Base-by-base conservation (phyloP, 1,140 invertebrate species). In the Bombus haemorrhoidalis region DNA sequence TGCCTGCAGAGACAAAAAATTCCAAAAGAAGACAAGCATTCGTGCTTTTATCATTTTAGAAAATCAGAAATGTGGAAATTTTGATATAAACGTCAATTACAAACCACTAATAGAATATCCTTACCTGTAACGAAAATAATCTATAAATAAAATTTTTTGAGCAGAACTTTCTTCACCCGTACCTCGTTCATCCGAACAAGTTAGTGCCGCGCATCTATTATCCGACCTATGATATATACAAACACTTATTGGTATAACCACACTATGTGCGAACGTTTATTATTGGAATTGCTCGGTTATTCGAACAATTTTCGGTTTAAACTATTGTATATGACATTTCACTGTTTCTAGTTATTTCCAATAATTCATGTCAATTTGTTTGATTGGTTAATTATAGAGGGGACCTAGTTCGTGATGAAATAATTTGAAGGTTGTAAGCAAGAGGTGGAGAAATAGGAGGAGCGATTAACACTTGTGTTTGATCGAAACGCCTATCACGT, bases 381-480 rank as follows among this genome's bases (percentile, higher is more conserved):
- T 62, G 34, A 62, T 77, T 77, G 34, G 57, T 13, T 77, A 15
- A 15, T 77, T 62, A 32, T 10, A 43, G 41, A 10, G 22, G 6
- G 39, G 13, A 39, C 6, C 15, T 28, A n/a, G 28, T 22, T 41
- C 8, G 34, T 47, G 74, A 76, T 41, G 37, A 15, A 4, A 5
- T n/a, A 37, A 53, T 47, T 10, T n/a, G 28, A 10, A 66, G 39
- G 34, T 25, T 78, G 9, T n/a, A 32, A 68, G 25, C n/a, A 68
- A 79, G 62, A 81, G 53, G 59, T 53, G 78, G 13, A 57, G 53
- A 57, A 64, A 41, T 53, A 47, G 74, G 37, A 83, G 69, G 53
- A 69, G 47, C 57, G 72, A 57, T 28, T 39, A 47, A 37, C 34
- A 18, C 53, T 13, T 57, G 25, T 53, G 13, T 25, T 79, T 57